A percentile compares a stretch with the other conserved stretches of the same genome.
phyloP scores from a whole-genome alignment of 2,113 vertebrate species.

The Calyptomena viridis region DNA sequence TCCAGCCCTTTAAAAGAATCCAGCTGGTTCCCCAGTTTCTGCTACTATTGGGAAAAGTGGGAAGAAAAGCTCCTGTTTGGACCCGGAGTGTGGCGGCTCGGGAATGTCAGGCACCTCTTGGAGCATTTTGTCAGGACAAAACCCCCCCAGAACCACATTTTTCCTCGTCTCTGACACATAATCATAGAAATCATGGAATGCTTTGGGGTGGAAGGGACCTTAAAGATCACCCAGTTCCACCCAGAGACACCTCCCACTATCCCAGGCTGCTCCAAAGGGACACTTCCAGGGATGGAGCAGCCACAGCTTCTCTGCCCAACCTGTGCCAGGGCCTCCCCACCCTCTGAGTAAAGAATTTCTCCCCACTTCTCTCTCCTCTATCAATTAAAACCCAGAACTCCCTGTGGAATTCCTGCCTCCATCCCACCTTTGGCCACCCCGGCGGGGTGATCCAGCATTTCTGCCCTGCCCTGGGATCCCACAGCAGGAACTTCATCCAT shows the following conservation, averaged over 20 bases:
- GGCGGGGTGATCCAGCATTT: background rate
- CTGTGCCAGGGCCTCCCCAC: background rate
- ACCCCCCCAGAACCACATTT: rapidly evolving
- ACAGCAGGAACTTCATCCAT: rapidly evolving
- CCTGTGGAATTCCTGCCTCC: background rate
- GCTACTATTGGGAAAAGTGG: background rate
- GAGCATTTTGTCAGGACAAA: background rate
- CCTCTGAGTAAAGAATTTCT: background rate
- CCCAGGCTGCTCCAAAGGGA: background rate
- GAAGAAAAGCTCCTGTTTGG: background rate
- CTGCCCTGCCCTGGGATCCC: no score
- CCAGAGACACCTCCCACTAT: rapidly evolving
- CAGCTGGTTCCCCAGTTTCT: background rate
- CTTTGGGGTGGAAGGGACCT: background rate
- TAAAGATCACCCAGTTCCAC: background rate
- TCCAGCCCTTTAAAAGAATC: background rate
- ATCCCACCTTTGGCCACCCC: rapidly evolving
- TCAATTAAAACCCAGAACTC: background rate
- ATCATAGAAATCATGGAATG: background rate
- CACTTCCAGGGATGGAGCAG: background rate
- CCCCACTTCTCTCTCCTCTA: background rate
- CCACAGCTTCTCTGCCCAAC: background rate
- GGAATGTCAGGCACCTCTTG: background rate
- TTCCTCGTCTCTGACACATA: background rate
- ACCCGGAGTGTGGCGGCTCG: background rate